These are phyloP conservation scores for Pseudochirops cupreus DNA, from an alignment of 2,797 vertebrate genomes.

Conservation along the genomic window DNA sequence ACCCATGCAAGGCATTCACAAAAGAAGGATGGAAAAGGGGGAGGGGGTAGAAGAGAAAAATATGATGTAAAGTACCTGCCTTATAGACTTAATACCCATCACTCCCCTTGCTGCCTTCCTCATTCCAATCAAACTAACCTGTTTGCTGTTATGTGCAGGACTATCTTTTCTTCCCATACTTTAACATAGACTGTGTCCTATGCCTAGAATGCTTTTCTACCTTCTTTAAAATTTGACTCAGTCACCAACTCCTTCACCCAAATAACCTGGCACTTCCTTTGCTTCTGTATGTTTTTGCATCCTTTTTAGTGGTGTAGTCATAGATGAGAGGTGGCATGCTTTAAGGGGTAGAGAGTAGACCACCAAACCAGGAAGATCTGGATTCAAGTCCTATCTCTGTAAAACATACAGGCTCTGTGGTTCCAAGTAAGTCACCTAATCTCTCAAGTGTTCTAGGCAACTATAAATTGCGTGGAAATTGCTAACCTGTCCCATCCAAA, in stretches of 20 bases:
- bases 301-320: not conserved
- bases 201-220: not conserved
- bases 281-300: not conserved
- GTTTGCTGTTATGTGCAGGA: not conserved
- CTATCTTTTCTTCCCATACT: not conserved
- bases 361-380: not conserved
- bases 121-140: not conserved
- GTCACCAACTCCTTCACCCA: not conserved
- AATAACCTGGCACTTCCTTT: not conserved
- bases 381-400: not conserved
- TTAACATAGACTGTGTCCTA: not conserved
- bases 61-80: not conserved
- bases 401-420: not conserved
- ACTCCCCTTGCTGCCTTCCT: not conserved
- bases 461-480: not conserved
- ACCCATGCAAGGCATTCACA: slow-evolving; percentile 6
- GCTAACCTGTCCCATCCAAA: not conserved
- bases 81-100: not conserved
- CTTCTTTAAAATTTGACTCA: not conserved
- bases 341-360: not conserved
- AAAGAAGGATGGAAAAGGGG: slow-evolving; percentile 5
- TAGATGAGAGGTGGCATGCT: not conserved
- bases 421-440: not conserved
- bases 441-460: not conserved
- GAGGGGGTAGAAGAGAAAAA: not conserved